A percentile compares a stretch with the other conserved stretches of the same genome.
Evolutionary conservation across 2,888 invertebrate genomes (phyloP).

Genomic region (Stramonita haemastoma): DNA sequence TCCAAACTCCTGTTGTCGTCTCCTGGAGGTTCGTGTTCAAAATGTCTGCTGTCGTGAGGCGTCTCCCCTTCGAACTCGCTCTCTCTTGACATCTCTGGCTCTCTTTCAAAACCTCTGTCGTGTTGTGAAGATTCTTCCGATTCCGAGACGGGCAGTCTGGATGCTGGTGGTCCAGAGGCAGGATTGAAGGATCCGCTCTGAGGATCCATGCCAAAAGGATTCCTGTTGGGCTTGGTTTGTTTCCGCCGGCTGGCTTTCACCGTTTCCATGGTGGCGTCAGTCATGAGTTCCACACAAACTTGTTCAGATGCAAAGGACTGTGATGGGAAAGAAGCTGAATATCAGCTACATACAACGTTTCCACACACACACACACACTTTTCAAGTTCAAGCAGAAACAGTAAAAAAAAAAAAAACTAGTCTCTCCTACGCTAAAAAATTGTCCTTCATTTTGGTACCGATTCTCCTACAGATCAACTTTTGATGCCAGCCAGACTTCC

Average conservation of each 20-base stretch:
- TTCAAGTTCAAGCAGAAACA: no score
- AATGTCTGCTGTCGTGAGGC: neutral
- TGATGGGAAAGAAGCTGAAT: neutral
- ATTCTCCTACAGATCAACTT: no score
- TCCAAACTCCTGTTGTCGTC: neutral
- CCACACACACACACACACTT: slow-evolving; percentile 1
- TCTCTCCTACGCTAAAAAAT: no score
- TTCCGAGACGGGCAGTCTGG: neutral
- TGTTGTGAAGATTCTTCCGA: neutral
- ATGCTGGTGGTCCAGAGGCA: neutral
- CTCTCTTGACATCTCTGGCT: neutral
- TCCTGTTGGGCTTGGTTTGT: slow-evolving; percentile 72
- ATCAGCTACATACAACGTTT: neutral
- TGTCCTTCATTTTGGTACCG: no score
- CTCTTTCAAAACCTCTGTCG: neutral
- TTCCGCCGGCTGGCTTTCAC: slow-evolving; percentile 72
- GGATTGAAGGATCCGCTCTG: slow-evolving; percentile 21
- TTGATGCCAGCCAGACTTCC: no score
- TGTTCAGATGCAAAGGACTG: neutral
- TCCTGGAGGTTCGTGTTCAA: neutral
- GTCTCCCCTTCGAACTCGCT: neutral
- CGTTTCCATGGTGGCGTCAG: slow-evolving; percentile 39
- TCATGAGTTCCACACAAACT: neutral
- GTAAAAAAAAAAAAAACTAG: no score
- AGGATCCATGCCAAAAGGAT: slow-evolving; percentile 45